Evolutionary conservation across 2,797 vertebrate genomes (phyloP).

Genomic region (Anabacerthia variegaticeps): DNA sequence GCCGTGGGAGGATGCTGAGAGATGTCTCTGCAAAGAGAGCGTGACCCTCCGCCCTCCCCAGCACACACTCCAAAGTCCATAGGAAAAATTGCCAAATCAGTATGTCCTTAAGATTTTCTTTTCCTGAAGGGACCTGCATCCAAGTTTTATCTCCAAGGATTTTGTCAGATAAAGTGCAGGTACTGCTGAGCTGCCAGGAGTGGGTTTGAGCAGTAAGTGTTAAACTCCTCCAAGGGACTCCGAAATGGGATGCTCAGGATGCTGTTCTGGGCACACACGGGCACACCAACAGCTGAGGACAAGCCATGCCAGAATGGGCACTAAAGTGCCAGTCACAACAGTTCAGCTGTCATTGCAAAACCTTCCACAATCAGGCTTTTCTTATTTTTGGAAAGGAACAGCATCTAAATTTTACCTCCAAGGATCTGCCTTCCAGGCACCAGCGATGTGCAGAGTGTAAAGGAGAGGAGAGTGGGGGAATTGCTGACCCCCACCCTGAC

Average conservation of each 20-base stretch:
- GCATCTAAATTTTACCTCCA: not conserved
- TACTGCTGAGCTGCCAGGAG: not conserved
- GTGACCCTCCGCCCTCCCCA: rapidly evolving
- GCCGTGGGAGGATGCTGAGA: not conserved
- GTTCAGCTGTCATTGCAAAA: not conserved
- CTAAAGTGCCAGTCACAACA: rapidly evolving
- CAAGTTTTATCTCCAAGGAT: not conserved
- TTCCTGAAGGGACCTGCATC: not conserved
- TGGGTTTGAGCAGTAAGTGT: not conserved
- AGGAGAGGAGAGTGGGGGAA: not conserved
- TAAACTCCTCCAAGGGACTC: not conserved
- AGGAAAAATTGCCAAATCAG: not conserved
- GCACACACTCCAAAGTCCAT: rapidly evolving
- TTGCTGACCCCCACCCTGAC: rapidly evolving
- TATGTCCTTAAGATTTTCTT: not conserved
- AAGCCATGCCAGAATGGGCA: rapidly evolving
- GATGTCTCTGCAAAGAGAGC: not conserved
- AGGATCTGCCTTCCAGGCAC: not conserved
- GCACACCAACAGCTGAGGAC: rapidly evolving
- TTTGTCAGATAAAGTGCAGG: not conserved
- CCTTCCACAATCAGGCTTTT: not conserved
- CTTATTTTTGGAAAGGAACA: not conserved
- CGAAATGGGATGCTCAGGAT: rapidly evolving
- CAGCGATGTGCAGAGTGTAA: rapidly evolving
- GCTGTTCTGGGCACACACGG: rapidly evolving